phyloP scores from a whole-genome alignment of 2,888 invertebrate genomes.

The Elysia crispata region DNA sequence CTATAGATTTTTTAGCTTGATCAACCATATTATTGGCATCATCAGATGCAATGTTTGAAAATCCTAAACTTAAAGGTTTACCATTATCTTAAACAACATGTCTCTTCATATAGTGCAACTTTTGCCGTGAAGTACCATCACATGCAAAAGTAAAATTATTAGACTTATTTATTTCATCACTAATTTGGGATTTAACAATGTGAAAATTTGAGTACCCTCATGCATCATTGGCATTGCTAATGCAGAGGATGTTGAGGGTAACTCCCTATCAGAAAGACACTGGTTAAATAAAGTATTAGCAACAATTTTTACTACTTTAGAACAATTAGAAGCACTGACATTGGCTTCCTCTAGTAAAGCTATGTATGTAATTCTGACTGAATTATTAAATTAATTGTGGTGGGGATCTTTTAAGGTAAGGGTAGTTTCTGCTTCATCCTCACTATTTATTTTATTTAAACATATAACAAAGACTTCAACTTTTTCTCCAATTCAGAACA shows the following conservation, averaged over 20 bases:
- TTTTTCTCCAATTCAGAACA: too few relatives aligned
- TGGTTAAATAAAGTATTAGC: not conserved
- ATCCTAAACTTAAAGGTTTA: not conserved
- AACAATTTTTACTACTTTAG: conserved; percentile 16
- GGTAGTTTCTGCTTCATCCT: too few relatives aligned
- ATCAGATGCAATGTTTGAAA: not conserved
- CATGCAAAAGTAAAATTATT: too few relatives aligned
- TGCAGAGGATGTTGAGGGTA: not conserved
- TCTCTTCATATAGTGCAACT: not conserved
- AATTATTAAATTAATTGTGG: too few relatives aligned
- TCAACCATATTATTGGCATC: not conserved
- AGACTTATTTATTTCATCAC: not conserved
- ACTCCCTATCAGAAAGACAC: not conserved
- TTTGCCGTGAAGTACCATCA: too few relatives aligned
- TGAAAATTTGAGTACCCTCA: not conserved
- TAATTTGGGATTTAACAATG: not conserved
- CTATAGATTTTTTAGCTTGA: not conserved
- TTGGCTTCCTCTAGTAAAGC: too few relatives aligned
- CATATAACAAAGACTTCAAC: too few relatives aligned
- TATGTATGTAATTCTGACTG: too few relatives aligned
- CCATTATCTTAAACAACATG: not conserved
- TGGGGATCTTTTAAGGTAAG: too few relatives aligned
- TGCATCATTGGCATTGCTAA: not conserved
- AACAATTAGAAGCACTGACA: not conserved
- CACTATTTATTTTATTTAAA: too few relatives aligned